A percentile compares a stretch with the other conserved stretches of the same genome.
Conservation (phyloP, 2,888 invertebrate species). For the Margaritifera margaritifera region DNA sequence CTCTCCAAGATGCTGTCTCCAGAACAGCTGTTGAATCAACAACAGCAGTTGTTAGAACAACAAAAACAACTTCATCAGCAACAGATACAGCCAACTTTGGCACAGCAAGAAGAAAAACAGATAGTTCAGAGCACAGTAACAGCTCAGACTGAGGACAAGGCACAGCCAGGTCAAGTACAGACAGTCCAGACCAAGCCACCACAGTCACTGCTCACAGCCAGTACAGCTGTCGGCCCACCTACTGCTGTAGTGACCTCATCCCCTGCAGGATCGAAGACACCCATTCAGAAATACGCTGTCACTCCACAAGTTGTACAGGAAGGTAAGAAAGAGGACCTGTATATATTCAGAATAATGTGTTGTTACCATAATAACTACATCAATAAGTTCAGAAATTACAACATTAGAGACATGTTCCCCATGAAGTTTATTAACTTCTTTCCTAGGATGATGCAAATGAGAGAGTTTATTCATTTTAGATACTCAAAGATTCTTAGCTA, state of each 20-base stretch:
- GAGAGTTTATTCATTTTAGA: no score
- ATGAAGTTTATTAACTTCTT: no score
- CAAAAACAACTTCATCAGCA: constrained; percentile 11
- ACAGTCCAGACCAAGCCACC: neutral
- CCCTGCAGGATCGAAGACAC: constrained; percentile 23
- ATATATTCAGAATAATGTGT: neutral
- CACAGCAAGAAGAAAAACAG: no score
- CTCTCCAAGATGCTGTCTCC: no score
- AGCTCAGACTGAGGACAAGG: neutral
- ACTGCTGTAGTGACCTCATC: constrained; percentile 20
- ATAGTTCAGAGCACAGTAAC: no score
- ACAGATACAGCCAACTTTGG: neutral
- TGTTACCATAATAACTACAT: neutral
- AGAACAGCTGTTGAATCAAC: constrained; percentile 2
- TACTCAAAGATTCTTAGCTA: no score
- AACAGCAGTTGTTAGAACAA: constrained; percentile 3
- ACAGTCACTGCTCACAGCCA: constrained; percentile 7
- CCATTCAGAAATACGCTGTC: constrained; percentile 82
- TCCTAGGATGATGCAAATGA: no score
- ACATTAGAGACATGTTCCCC: no score
- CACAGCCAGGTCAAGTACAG: constrained; percentile 2
- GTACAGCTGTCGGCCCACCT: constrained; percentile 23
- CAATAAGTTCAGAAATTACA: no score
- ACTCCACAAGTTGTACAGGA: constrained; percentile 95
- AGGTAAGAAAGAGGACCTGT: constrained; percentile 75